Base-by-base conservation (phyloP, 2,797 vertebrate genomes). In the Crocidura indochinensis region DNA sequence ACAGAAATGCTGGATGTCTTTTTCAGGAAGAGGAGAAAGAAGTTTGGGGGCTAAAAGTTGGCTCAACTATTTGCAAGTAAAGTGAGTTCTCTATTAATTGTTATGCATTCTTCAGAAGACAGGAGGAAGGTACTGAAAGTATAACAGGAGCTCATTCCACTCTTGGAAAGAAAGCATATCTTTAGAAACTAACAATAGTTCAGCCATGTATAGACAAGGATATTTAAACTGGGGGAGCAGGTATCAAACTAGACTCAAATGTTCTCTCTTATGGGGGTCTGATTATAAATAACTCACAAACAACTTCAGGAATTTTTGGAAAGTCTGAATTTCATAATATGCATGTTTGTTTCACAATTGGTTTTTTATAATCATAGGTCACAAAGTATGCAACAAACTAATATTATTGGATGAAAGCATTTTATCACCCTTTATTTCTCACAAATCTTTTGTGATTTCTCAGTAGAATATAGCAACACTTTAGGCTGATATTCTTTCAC, bases 301-400 rank as follows among this genome's bases (percentile, higher is more conserved):
- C 31, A 78, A 79, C 65, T 87, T 89, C 64, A 60, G 38, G 56
- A 93, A 82, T 69, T 62, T 84, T 79, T 75, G 38, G 65, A 90
- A 82, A 29, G 51, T 81, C 60, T 92, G 84, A 76, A 93, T 89
- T 89, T 85, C 85, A 85, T 67, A 56, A 12, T 29, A 29, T 76
- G 69, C 75, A 62, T n/a, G 51, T 82, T 86, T 77, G 77, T 72
- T 72, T 92, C 84, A 90, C 17, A 94, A 74, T 68, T 53, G 92
- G 78, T 68, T n/a, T 51, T 51, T 51, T 51, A 51, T 51, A 62
- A 24, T 62, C 17, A 93, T 88, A 93, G 26, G 89, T 83, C 38
- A 93, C 72, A 24, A 71, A 69, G 46, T 78, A 77, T 46, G 77
- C 80, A 74, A 91, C n/a, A 81, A 92, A 92, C 44, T 76, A 31